These are phyloP conservation scores for Malacoraja senta DNA, from an alignment of 2,797 vertebrate species.

Conservation along the genomic window DNA sequence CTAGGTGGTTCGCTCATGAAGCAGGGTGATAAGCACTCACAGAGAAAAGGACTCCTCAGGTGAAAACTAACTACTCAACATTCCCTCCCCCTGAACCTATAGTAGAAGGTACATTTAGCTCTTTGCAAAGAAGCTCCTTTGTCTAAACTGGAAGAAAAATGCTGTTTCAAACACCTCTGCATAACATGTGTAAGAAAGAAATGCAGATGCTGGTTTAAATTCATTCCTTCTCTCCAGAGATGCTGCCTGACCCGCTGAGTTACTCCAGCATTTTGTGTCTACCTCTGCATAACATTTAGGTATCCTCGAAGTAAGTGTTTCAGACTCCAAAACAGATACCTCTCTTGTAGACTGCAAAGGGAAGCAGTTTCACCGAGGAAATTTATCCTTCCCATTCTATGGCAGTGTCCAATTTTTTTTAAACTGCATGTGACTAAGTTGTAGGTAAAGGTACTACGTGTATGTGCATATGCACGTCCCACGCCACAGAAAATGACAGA, in stretches of 20 bases:
- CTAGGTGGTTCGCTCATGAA: neutral
- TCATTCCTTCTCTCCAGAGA: no score
- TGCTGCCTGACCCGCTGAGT: no score
- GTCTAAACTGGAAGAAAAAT: neutral
- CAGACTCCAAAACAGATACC: neutral
- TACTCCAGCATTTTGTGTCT: no score
- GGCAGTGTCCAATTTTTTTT: neutral
- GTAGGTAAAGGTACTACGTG: no score
- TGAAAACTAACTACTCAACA: neutral
- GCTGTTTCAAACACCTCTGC: neutral
- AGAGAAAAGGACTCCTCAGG: conserved; percentile 7
- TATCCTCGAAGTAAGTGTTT: neutral
- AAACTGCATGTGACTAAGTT: neutral
- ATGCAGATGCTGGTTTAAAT: no score
- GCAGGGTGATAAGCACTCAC: conserved; percentile 13
- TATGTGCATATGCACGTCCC: neutral
- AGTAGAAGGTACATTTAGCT: neutral
- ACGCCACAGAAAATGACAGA: neutral
- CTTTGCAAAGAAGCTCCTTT: neutral
- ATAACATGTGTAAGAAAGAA: neutral
- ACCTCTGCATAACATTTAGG: neutral
- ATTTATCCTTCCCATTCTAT: neutral
- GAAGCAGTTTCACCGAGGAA: neutral
- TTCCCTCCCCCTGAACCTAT: neutral
- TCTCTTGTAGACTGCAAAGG: neutral